Percentiles rank a stretch among this genome's conserved stretches.
Evolutionary conservation across 23 tunicate genomes (phyloP).

Genomic region (Phallusia fumigata): DNA sequence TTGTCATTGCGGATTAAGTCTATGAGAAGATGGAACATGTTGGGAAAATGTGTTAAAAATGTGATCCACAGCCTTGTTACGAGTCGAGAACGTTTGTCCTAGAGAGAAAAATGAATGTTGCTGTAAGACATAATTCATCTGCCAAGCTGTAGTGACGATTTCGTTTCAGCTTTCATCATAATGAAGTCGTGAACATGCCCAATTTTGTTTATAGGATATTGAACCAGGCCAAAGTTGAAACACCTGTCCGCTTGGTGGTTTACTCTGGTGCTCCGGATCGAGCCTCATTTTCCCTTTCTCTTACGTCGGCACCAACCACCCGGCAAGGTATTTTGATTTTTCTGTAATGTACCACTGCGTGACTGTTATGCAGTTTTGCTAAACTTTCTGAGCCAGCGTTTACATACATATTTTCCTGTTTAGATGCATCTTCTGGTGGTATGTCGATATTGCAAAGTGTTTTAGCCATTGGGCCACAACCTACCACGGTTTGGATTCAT

Average conservation of each 20-base stretch:
- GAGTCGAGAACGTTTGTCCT: too few species aligned
- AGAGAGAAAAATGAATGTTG: too few species aligned
- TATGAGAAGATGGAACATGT: too few species aligned
- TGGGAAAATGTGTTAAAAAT: too few species aligned
- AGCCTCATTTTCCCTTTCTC: conserved; percentile 49
- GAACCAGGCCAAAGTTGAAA: conserved; percentile 62
- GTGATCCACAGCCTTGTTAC: too few species aligned
- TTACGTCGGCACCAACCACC: conserved; percentile 15
- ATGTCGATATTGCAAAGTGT: conserved; percentile 35
- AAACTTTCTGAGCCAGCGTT: not conserved
- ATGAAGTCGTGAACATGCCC: too few species aligned
- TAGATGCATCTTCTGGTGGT: conserved; percentile 24
- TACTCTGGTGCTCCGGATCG: conserved; percentile 58
- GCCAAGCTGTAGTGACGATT: too few species aligned
- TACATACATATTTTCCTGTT: too few species aligned
- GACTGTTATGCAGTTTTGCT: not conserved
- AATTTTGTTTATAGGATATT: conserved; percentile 32
- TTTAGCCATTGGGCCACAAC: conserved; percentile 35
- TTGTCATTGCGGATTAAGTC: too few species aligned
- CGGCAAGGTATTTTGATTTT: not conserved
- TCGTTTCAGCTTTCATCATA: too few species aligned
- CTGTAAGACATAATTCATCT: too few species aligned
- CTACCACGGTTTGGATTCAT: conserved; percentile 65
- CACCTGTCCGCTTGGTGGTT: conserved; percentile 42
- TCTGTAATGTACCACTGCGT: too few species aligned